These are phyloP conservation scores for Odontophorus gujanensis DNA, from an alignment of 2,113 vertebrate species.

Conservation along the genomic window DNA sequence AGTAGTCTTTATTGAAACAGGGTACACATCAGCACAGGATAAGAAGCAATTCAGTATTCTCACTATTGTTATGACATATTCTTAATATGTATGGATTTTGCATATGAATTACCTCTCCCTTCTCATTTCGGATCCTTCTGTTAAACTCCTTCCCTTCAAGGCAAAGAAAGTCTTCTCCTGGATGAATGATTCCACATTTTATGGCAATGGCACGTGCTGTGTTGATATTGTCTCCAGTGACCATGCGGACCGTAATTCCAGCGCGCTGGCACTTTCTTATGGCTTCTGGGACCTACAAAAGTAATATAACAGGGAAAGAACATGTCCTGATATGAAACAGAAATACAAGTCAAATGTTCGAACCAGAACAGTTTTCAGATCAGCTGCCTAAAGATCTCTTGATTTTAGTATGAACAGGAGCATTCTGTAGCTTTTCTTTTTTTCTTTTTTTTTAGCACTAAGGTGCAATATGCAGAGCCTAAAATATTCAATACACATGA, in stretches of 20 bases:
- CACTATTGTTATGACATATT: accelerated
- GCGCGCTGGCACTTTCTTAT: conserved; percentile 95
- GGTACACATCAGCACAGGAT: accelerated
- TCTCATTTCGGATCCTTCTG: conserved; percentile 96
- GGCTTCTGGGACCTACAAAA: conserved; percentile 91
- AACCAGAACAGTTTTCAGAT: not conserved
- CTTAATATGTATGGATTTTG: not conserved
- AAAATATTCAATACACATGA: accelerated
- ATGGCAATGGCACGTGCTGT: conserved; percentile 97
- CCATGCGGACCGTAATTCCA: conserved; percentile 98
- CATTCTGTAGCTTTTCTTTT: not conserved
- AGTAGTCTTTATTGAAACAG: accelerated
- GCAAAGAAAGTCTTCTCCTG: conserved; percentile 96
- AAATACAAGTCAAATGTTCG: not conserved
- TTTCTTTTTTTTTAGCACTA: not conserved
- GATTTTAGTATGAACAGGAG: not conserved
- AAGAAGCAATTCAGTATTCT: not conserved
- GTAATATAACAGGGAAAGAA: not conserved
- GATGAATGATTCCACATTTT: conserved; percentile 97
- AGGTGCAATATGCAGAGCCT: not conserved
- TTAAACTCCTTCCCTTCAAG: conserved; percentile 99
- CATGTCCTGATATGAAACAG: not conserved
- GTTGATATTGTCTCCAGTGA: conserved; percentile 99
- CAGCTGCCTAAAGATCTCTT: not conserved
- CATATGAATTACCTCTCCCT: conserved; percentile 87